Evolutionary conservation across 2,888 invertebrate genomes (phyloP).

Genomic region (Empis livida): DNA sequence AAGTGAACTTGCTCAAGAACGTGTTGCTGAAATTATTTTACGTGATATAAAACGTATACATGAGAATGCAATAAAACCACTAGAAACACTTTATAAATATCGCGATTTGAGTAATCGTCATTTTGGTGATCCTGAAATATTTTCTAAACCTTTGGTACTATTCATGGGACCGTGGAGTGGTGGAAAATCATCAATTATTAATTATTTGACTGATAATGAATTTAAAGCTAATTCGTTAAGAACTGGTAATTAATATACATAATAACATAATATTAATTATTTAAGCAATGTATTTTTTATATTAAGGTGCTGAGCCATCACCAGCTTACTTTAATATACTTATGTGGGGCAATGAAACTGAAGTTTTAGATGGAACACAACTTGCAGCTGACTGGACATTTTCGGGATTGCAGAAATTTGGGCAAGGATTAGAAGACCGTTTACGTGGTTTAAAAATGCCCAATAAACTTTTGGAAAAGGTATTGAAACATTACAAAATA

Average conservation of each 20-base stretch:
- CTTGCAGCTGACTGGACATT: conserved; percentile 92
- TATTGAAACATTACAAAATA: conserved; percentile 26
- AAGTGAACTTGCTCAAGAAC: conserved; percentile 55
- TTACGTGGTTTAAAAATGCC: conserved; percentile 69
- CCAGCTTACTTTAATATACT: conserved; percentile 86
- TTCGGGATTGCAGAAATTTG: conserved; percentile 87
- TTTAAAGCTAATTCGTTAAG: conserved; percentile 69
- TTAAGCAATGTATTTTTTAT: conserved; percentile 1
- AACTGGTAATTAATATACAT: conserved; percentile 53
- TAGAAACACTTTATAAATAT: conserved; percentile 84
- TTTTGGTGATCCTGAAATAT: conserved; percentile 89
- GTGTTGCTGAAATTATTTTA: conserved; percentile 62
- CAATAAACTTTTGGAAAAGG: conserved; percentile 77
- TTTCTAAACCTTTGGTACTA: conserved; percentile 81
- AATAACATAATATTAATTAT: background rate
- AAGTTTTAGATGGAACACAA: conserved; percentile 82
- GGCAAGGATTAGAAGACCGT: conserved; percentile 82
- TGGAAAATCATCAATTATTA: conserved; percentile 88
- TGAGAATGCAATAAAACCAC: conserved; percentile 75
- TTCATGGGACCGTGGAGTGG: conserved; percentile 97
- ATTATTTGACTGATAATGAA: conserved; percentile 80
- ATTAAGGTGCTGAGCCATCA: conserved; percentile 79
- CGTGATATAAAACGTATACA: conserved; percentile 76
- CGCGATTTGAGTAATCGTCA: conserved; percentile 83
- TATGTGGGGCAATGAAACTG: conserved; percentile 75